Percentiles rank a stretch among this genome's conserved stretches.
Evolutionary conservation across 2,888 invertebrate species (phyloP).

Genomic region (Acanthopleura granulata): DNA sequence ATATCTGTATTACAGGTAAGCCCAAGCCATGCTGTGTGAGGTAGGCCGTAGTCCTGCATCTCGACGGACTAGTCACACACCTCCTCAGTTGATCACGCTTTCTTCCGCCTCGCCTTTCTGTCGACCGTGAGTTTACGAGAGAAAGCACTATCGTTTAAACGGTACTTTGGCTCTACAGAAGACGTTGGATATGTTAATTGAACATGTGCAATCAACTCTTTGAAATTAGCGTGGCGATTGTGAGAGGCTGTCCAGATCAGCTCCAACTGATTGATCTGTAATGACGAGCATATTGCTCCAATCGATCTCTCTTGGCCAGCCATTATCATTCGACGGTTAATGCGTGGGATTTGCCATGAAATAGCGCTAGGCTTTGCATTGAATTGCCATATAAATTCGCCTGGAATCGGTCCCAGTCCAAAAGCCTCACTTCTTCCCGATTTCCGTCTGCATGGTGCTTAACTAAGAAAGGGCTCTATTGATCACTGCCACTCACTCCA

Average conservation of each 20-base stretch:
- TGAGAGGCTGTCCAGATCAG: neutral
- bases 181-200: constrained; percentile 2
- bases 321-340: constrained; percentile 6
- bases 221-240: neutral
- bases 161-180: too few relatives aligned
- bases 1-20: too few relatives aligned
- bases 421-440: neutral
- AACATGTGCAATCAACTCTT: neutral
- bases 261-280: constrained; percentile 5
- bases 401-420: neutral
- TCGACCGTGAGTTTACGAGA: too few relatives aligned
- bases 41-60: too few relatives aligned
- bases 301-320: neutral
- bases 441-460: constrained; percentile 5
- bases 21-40: too few relatives aligned
- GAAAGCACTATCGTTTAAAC: too few relatives aligned
- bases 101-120: too few relatives aligned
- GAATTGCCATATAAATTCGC: constrained; percentile 10
- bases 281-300: neutral
- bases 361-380: neutral
- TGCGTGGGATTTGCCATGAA: neutral
- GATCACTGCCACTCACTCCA: too few relatives aligned
- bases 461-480: neutral
- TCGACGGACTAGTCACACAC: too few relatives aligned
- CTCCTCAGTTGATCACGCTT: too few relatives aligned